Evolutionary conservation across 2,113 vertebrate species (phyloP), one percentile per base, ranked within the genome.

Genomic region (Pachypanchax playfairii): DNA sequence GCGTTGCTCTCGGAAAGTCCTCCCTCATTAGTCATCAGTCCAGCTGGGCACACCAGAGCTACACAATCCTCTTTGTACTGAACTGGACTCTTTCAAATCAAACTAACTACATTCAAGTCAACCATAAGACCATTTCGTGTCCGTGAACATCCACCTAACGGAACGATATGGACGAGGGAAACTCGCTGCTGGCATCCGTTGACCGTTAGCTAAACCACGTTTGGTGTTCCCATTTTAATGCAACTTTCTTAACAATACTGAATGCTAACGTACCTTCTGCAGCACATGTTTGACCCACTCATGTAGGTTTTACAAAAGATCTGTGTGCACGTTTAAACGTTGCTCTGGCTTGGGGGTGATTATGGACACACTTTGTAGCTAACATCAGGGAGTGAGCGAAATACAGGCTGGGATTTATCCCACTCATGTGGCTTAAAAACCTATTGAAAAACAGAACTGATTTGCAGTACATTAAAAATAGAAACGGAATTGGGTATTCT

Each of bases 381-480:
- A 43, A 17, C 63, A 28, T 60, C 69, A 64, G 41, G 43, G 28
- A 35, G 26, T 51, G 33, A 29, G 18, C 47, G 48, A 22, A 35
- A 41, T 46, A 57, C 64, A 56, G 56, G 43, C 26, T 59, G 55
- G 26, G 42, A 44, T 54, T 41, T 62, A 39, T 47, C 38, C 54
- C 43, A 35, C 58, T 56, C 61, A n/a, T 10, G 65, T 29, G 42
- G 39, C 46, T 38, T 14, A 26, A 58, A n/a, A 53, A 56, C 31
- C 29, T 54, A 75, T 1, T 22, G 54, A 64, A 55, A 43, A 52
- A 56, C 46, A 47, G 61, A 48, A 48, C 62, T 38, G 44, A 61
- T 48, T 24, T 55, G 26, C 13, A 18, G 35, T 28, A 51, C 39
- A 24, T 51, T n/a, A 12, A 6, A 75, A 65, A 85, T 67, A 81